Percentiles rank a stretch among this genome's conserved stretches.
Evolutionary conservation across 2,888 invertebrate genomes (phyloP).

Genomic region (Dendrolimus houi): DNA sequence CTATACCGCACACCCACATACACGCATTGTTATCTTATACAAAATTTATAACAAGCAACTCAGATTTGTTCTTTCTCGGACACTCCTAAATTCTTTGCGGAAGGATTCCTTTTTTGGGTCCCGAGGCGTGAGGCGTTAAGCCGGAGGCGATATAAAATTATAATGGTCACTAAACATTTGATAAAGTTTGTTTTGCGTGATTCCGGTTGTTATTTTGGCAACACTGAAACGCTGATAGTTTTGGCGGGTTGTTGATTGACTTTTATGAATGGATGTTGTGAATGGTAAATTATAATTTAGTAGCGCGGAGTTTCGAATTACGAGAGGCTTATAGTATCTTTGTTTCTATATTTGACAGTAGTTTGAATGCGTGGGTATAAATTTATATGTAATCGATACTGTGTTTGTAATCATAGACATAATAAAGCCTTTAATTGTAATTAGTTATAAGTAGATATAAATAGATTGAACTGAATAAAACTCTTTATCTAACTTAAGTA

Average conservation of each 20-base stretch:
- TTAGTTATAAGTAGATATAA: too few relatives aligned
- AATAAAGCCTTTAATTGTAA: too few relatives aligned
- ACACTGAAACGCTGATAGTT: constrained; percentile 46
- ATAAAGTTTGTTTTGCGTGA: constrained; percentile 46
- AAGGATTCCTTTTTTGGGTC: constrained; percentile 57
- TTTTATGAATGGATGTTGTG: constrained; percentile 35
- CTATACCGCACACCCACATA: constrained; percentile 70
- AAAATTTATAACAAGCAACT: constrained; percentile 74
- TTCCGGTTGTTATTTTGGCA: constrained; percentile 49
- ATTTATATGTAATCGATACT: not conserved
- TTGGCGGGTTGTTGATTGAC: constrained; percentile 32
- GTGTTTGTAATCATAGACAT: not conserved
- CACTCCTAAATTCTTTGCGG: constrained; percentile 73
- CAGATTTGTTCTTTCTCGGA: constrained; percentile 63
- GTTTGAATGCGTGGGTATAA: not conserved
- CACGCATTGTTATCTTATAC: constrained; percentile 72
- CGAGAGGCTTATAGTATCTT: not conserved
- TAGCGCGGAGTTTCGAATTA: constrained; percentile 2
- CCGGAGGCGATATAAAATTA: constrained; percentile 54
- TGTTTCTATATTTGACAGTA: not conserved
- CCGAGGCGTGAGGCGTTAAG: constrained; percentile 36
- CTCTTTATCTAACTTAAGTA: too few relatives aligned
- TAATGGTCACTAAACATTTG: constrained; percentile 33
- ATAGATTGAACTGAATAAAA: too few relatives aligned
- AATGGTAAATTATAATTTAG: constrained; percentile 33